Conservation (phyloP, 2,797 vertebrate species). For the Crax fasciolata region DNA sequence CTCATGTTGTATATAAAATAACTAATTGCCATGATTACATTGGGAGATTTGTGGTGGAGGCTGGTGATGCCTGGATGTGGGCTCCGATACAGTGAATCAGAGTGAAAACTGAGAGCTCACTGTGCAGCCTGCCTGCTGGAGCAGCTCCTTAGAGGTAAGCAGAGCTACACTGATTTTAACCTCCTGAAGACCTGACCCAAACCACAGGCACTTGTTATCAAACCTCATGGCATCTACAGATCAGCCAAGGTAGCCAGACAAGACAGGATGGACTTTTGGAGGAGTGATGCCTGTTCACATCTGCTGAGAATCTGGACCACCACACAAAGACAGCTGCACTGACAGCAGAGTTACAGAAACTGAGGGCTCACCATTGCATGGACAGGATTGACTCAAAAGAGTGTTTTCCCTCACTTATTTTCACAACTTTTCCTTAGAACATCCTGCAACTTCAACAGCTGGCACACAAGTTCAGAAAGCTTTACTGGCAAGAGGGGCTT, state of each 20-base stretch:
- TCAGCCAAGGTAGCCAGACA: background rate
- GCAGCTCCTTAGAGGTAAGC: background rate
- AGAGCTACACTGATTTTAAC: background rate
- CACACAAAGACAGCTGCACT: background rate
- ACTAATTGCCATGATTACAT: background rate
- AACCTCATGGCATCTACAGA: background rate
- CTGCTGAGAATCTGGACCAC: background rate
- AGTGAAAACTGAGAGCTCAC: background rate
- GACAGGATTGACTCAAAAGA: background rate
- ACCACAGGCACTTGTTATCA: background rate
- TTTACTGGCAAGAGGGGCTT: background rate
- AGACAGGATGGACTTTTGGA: background rate
- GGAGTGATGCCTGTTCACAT: background rate
- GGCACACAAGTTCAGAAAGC: background rate
- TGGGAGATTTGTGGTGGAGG: background rate
- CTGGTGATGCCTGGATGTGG: background rate
- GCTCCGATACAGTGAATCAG: background rate
- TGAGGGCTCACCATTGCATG: background rate
- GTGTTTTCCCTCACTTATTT: background rate
- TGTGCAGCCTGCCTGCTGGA: background rate
- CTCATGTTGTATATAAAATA: slow-evolving; percentile 15
- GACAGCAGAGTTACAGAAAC: background rate
- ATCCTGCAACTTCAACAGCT: background rate
- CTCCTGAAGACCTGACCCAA: background rate
- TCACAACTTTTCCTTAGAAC: background rate